Evolutionary conservation across 2,888 invertebrate species (phyloP), one percentile per base, ranked within the genome.

Genomic region (Leptinotarsa peninsularis): DNA sequence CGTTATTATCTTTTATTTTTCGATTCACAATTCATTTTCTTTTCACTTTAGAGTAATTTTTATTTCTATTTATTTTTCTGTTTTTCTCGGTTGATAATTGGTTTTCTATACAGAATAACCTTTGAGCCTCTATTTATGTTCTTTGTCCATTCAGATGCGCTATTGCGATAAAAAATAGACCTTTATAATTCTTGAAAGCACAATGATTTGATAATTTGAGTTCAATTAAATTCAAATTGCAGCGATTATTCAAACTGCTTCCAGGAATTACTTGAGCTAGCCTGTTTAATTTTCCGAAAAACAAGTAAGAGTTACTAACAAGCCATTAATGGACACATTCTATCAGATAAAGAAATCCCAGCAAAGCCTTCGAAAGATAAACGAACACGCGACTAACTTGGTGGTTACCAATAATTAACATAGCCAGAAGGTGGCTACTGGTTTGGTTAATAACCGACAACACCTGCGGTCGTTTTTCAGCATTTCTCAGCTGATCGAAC

Each of bases 301-400:
- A 58, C 14, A 18, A 58, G 27, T 43, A 58, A 69, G 69, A 56
- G 23, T 27, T 58, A 56, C 58, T 58, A 58, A 58, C 58, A 69
- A 70, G 69, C 60, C 70, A 70, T 70, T 58, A 70, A 58, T 58
- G 60, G 58, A 58, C 58, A 70, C 58, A 43, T 4, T 23, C 56
- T 70, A 56, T 70, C 70, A 58, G 70, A 58, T 70, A 70, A 60
- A 23, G 60, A 60, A 70, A 70, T 49, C 49, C 60, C 58, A 58
- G 58, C 43, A 17, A 49, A 58, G 56, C 23, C 54, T 70, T 49
- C 43, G 49, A n/a, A 50, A 69, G 58, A 70, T 69, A 69, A 58
- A 70, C 21, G 49, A 70, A 70, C 70, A 70, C 70, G 70, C 70
- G 70, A 58, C 70, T 49, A 49, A 18, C 58, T 70, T 49, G 70